phyloP scores from a whole-genome alignment of 2,888 invertebrate genomes.

The Podabrus alpinus region DNA sequence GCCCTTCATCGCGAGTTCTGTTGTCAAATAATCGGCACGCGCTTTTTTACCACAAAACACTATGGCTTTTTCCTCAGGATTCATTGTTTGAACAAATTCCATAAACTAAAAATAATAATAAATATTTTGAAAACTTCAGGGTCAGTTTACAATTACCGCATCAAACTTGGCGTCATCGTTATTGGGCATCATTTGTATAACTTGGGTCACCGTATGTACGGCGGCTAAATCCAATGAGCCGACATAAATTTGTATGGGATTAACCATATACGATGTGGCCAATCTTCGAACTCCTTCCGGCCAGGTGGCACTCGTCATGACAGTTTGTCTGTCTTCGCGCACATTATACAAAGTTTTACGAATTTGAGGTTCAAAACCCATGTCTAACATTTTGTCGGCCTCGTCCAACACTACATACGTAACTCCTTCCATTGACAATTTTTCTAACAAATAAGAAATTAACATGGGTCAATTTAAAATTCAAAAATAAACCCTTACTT shows the following conservation, averaged over 20 bases:
- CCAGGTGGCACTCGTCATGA: conserved; percentile 98
- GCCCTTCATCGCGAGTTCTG: conserved; percentile 74
- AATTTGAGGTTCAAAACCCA: conserved; percentile 89
- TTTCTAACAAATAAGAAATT: conserved; percentile 47
- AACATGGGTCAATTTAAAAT: background rate
- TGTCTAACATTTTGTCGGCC: conserved; percentile 85
- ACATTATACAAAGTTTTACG: conserved; percentile 79
- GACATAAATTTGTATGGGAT: conserved; percentile 89
- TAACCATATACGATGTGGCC: conserved; percentile 84
- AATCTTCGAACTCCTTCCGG: conserved; percentile 83
- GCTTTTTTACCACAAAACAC: conserved; percentile 90
- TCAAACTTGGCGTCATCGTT: conserved; percentile 69
- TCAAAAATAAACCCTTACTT: conserved; percentile 40
- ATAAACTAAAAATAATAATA: conserved; percentile 57
- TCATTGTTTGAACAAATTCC: conserved; percentile 73
- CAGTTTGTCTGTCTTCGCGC: conserved; percentile 88
- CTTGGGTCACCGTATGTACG: conserved; percentile 84
- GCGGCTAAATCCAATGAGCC: conserved; percentile 88
- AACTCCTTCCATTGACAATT: conserved; percentile 76
- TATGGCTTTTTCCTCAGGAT: conserved; percentile 79
- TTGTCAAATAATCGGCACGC: conserved; percentile 80
- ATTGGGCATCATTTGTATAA: conserved; percentile 74
- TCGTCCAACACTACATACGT: conserved; percentile 93
- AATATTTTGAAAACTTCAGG: background rate
- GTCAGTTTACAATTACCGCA: conserved; percentile 54